A percentile compares a stretch with the other conserved stretches of the same genome.
These are phyloP conservation scores for Sarcophilus harrisii DNA, from an alignment of 2,797 vertebrate species.

Conservation along the genomic window DNA sequence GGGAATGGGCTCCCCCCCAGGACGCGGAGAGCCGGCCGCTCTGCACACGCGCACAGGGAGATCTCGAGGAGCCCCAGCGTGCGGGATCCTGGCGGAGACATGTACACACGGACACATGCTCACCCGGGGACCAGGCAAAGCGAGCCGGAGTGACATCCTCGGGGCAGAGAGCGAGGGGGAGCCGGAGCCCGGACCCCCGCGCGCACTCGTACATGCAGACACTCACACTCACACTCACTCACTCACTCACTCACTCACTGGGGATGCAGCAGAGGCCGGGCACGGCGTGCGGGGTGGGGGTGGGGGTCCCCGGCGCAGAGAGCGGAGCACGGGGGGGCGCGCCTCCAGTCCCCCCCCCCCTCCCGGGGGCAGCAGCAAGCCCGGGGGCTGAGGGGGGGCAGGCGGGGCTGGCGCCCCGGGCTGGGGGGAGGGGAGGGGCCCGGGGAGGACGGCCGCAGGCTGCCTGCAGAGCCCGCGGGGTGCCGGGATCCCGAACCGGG, in stretches of 20 bases:
- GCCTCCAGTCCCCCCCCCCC: neutral
- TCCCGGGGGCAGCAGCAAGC: conserved; percentile 18
- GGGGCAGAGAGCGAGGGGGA: neutral
- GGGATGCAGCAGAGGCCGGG: neutral
- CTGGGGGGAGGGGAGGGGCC: neutral
- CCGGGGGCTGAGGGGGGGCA: neutral
- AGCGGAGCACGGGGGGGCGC: neutral
- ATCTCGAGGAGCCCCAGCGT: neutral
- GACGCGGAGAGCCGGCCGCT: neutral
- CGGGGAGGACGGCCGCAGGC: neutral
- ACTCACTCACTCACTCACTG: too few relatives aligned
- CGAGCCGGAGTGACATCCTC: neutral
- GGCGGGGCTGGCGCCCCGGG: neutral
- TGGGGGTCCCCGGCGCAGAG: neutral
- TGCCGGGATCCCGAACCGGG: neutral
- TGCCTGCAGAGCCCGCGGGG: fast-evolving
- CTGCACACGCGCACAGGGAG: neutral
- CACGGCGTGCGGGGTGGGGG: neutral
- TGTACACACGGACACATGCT: neutral
- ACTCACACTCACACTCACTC: neutral
- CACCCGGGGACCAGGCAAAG: neutral
- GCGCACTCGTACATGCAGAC: neutral
- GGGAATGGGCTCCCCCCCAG: neutral
- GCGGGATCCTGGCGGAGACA: neutral
- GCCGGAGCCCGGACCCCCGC: too few relatives aligned